Evolutionary conservation across 2,113 vertebrate genomes (phyloP), one percentile per base, ranked within the genome.

Genomic region (Trogon melanurus): DNA sequence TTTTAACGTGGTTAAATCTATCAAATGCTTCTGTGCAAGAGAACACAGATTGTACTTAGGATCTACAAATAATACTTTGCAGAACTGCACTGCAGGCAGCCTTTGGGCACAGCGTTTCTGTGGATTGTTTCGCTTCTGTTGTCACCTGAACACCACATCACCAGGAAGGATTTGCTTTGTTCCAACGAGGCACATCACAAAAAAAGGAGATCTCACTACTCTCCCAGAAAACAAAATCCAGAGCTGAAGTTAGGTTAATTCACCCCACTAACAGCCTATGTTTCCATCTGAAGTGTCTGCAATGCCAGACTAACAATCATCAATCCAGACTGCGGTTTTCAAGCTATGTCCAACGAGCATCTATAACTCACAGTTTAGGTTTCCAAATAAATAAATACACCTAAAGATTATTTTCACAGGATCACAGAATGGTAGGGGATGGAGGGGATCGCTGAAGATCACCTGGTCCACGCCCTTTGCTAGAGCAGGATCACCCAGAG

Each of bases 21-120:
- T 27, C 17, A 65, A 51, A 82, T 41, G 5, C 19, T 85, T 53
- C 47, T 58, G n/a, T 60, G 69, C n/a, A 91, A 34, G 16, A 61
- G 48, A 79, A 23, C n/a, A 47, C 3, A 73, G 25, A 34, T 3
- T 67, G 30, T 30, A 44, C 72, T 89, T 54, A 69, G 16, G 44
- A 62, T 19, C 26, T 50, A 4, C 62, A 88, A 51, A 76, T 12
- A 62, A 2, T 34, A 11, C 58, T 81, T 44, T 58, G 11, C 38
- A 62, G 58, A 72, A 4, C 57, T 69, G 65, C 74, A 71, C 1
- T 76, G 79, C 70, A 71, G 71, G 44, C 60, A 86, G 79, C 74
- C 62, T 3, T 0, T 10, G 13, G 50, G 34, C 34, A 57, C 45
- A 29, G 5, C 0, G 0, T 56, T 84, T 51, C 6, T 6, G 16